These are phyloP conservation scores for Allacma fusca DNA, from an alignment of 2,888 invertebrate genomes.

Conservation along the genomic window DNA sequence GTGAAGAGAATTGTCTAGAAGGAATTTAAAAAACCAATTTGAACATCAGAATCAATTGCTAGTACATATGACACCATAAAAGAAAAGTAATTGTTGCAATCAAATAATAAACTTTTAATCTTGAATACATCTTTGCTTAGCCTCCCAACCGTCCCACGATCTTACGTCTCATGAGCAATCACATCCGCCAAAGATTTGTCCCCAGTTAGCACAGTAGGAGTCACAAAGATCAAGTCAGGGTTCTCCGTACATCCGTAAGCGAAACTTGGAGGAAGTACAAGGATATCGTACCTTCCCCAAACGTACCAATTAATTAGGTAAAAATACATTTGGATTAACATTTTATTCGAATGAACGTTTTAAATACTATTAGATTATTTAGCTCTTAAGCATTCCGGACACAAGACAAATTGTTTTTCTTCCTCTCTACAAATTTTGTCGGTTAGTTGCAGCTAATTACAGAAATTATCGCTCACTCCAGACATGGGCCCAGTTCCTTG, in stretches of 20 bases:
- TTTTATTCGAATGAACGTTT: too few relatives aligned
- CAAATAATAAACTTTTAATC: background rate
- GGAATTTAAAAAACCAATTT: background rate
- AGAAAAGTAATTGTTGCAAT: background rate
- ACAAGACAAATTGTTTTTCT: background rate
- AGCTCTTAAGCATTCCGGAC: too few relatives aligned
- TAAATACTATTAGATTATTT: too few relatives aligned
- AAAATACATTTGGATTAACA: too few relatives aligned
- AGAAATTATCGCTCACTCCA: slow-evolving; percentile 90
- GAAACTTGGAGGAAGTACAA: too few relatives aligned
- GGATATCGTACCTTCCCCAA: too few relatives aligned
- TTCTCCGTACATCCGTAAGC: background rate
- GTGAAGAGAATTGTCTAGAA: slow-evolving; percentile 80
- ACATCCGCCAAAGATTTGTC: too few relatives aligned
- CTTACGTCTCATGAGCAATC: slow-evolving; percentile 94
- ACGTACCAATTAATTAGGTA: too few relatives aligned
- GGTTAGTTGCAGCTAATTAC: slow-evolving; percentile 82
- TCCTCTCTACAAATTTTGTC: slow-evolving; percentile 78
- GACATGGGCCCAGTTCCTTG: slow-evolving; percentile 79
- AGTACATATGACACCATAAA: too few relatives aligned
- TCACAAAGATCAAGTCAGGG: slow-evolving; percentile 70
- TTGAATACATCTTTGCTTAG: slow-evolving; percentile 72
- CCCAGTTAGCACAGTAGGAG: too few relatives aligned
- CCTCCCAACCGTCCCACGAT: slow-evolving; percentile 95
- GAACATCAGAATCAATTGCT: background rate